These are phyloP conservation scores for Morelia viridis DNA, from an alignment of 2,797 vertebrate genomes.

Conservation along the genomic window DNA sequence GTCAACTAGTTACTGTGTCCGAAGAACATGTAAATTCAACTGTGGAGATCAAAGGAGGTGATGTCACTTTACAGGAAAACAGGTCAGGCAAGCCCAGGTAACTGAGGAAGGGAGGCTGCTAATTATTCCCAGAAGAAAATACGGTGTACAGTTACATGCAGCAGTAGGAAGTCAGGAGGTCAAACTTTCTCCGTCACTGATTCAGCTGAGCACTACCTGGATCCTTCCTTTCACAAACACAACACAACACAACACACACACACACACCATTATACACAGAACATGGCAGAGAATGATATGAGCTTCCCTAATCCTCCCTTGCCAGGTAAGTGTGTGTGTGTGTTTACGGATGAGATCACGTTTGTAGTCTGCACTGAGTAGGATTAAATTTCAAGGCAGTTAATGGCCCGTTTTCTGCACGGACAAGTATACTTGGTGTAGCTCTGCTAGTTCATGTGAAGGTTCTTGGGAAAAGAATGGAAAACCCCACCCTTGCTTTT, in stretches of 20 bases:
- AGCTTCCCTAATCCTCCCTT: constrained; percentile 64
- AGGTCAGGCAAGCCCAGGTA: constrained; percentile 90
- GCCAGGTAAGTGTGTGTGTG: constrained; percentile 78
- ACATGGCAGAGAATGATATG: constrained; percentile 76
- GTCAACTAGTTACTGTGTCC: constrained; percentile 70
- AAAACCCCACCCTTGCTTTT: neutral
- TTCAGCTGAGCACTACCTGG: constrained; percentile 55
- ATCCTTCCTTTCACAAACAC: constrained; percentile 25
- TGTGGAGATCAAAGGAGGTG: constrained; percentile 77
- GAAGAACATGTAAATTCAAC: constrained; percentile 66
- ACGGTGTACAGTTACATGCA: constrained; percentile 74
- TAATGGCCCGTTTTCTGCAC: constrained; percentile 16
- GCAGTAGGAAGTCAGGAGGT: constrained; percentile 72
- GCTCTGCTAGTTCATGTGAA: neutral
- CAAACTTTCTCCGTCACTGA: constrained; percentile 60
- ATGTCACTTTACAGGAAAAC: constrained; percentile 84
- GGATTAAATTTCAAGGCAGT: constrained; percentile 8
- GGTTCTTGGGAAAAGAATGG: neutral
- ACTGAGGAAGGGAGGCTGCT: constrained; percentile 81
- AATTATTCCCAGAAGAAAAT: constrained; percentile 79
- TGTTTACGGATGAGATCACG: neutral
- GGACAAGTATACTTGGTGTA: fast-evolving
- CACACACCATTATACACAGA: neutral
- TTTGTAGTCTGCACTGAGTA: neutral
- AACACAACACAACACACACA: neutral